phyloP scores from a whole-genome alignment of 2,888 invertebrate genomes.

The Scaptomyza caliginosa region DNA sequence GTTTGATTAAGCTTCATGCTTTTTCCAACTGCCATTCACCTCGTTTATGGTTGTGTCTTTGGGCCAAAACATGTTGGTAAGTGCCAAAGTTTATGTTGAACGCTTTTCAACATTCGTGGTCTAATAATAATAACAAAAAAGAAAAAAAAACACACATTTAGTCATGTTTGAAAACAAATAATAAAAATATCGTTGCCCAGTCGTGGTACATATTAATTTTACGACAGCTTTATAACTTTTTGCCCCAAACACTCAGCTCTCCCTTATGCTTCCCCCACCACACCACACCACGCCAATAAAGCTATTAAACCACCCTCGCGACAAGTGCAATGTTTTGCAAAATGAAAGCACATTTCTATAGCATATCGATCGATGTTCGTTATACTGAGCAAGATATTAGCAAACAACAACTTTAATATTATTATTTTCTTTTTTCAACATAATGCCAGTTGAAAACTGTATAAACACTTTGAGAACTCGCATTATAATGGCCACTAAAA shows the following conservation, averaged over 20 bases:
- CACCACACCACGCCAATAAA: not conserved
- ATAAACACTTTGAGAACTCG: slow-evolving; percentile 36
- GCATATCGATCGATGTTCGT: slow-evolving; percentile 44
- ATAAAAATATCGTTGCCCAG: slow-evolving; percentile 32
- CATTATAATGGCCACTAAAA: slow-evolving; percentile 36
- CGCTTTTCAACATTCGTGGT: slow-evolving; percentile 36
- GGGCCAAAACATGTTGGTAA: slow-evolving; percentile 31
- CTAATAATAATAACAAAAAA: slow-evolving; percentile 44
- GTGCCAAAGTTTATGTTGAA: slow-evolving; percentile 32
- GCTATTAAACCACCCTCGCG: slow-evolving; percentile 40
- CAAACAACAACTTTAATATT: slow-evolving; percentile 30
- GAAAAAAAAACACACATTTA: too few relatives aligned
- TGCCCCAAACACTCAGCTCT: not conserved
- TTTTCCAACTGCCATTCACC: slow-evolving; percentile 4
- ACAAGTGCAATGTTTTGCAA: slow-evolving; percentile 37
- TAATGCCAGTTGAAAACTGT: slow-evolving; percentile 4
- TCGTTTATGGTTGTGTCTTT: slow-evolving; percentile 20
- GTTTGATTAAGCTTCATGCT: slow-evolving; percentile 15
- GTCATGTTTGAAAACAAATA: slow-evolving; percentile 32
- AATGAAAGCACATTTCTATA: slow-evolving; percentile 7
- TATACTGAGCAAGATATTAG: slow-evolving; percentile 15
- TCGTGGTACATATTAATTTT: slow-evolving; percentile 29
- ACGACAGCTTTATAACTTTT: slow-evolving; percentile 24
- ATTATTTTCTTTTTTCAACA: too few relatives aligned
- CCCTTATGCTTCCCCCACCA: too few relatives aligned